Conservation (phyloP, 1,140 invertebrate genomes). For the Epicauta chinensis region DNA sequence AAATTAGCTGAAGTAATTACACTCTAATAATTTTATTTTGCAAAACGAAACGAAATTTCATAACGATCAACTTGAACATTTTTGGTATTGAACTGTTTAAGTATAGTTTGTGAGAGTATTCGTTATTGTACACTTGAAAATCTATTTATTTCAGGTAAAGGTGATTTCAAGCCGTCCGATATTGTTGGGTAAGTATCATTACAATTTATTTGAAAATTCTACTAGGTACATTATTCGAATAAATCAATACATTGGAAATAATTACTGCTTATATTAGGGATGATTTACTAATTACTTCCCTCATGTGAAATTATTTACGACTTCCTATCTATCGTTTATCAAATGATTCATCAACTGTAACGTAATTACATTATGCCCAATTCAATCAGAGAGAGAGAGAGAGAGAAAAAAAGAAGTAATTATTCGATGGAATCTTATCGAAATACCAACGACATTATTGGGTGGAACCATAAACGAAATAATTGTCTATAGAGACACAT, state of each 20-base stretch:
- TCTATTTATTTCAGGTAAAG: conserved; percentile 41
- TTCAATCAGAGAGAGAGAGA: too few relatives aligned
- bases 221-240: not conserved
- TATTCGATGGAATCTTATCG: too few relatives aligned
- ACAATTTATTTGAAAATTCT: not conserved
- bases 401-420: too few relatives aligned
- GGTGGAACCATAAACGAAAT: conserved; percentile 9
- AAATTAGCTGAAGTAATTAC: not conserved
- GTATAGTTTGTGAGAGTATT: too few relatives aligned
- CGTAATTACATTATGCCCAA: not conserved
- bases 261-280: conserved; percentile 22
- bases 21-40: conserved; percentile 12
- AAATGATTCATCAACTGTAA: conserved; percentile 12
- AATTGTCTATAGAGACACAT: conserved; percentile 3
- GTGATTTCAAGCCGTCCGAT: conserved; percentile 51
- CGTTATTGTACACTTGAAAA: too few relatives aligned
- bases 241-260: conserved; percentile 18
- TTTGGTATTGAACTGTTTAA: too few relatives aligned
- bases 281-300: conserved; percentile 36
- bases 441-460: not conserved
- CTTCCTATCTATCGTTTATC: conserved; percentile 21
- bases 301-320: conserved; percentile 26
- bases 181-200: conserved; percentile 47
- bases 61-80: too few relatives aligned
- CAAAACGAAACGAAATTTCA: too few relatives aligned